phyloP scores from a whole-genome alignment of 2,888 invertebrate species.

The Cephus nigrinus region DNA sequence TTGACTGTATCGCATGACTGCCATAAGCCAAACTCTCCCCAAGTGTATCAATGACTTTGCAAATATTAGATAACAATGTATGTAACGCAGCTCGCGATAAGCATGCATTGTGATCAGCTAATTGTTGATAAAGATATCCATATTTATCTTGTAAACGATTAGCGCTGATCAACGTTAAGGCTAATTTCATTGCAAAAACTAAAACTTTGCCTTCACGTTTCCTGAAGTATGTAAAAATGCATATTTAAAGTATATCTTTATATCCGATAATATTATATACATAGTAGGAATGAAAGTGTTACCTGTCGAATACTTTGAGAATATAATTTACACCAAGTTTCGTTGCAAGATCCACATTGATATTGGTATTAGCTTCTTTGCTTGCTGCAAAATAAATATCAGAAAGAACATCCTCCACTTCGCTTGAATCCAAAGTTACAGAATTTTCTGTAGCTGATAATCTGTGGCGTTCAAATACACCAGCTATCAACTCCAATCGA shows the following conservation, averaged over 20 bases:
- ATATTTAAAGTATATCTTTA: not conserved
- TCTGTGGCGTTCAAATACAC: constrained; percentile 79
- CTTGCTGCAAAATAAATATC: constrained; percentile 81
- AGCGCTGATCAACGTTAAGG: constrained; percentile 75
- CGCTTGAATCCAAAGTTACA: constrained; percentile 74
- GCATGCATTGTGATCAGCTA: constrained; percentile 82
- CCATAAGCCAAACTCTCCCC: constrained; percentile 75
- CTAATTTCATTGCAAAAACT: constrained; percentile 77
- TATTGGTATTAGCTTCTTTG: constrained; percentile 73
- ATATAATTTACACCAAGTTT: constrained; percentile 76
- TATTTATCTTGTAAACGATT: constrained; percentile 74
- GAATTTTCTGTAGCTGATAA: constrained; percentile 77
- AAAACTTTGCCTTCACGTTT: constrained; percentile 73
- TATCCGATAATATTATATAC: not conserved
- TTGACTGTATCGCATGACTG: constrained; percentile 72
- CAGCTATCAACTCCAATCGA: constrained; percentile 72
- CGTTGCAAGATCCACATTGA: constrained; percentile 74
- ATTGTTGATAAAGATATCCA: constrained; percentile 76
- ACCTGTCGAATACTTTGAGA: constrained; percentile 78
- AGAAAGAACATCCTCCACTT: constrained; percentile 78
- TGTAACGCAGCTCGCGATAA: constrained; percentile 75
- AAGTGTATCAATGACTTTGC: constrained; percentile 72
- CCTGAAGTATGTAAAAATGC: constrained; percentile 61
- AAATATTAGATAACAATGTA: constrained; percentile 73
- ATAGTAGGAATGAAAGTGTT: constrained; percentile 41